phyloP scores from a whole-genome alignment of 2,113 vertebrate genomes.

The Catharus minimus region DNA sequence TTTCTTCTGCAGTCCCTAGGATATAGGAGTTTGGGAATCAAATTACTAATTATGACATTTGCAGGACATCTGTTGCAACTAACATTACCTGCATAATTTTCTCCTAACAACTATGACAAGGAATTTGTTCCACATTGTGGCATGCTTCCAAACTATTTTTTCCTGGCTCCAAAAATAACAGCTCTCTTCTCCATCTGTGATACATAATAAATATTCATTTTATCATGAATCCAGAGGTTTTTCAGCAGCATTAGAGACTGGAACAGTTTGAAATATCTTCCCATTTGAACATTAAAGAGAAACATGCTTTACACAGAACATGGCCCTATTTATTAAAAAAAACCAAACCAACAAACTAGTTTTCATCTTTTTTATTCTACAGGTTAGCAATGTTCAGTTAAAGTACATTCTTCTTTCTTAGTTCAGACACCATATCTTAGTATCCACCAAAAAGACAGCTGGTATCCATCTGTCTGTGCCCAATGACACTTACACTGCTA shows the following conservation, averaged over 20 bases:
- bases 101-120: neutral
- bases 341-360: neutral
- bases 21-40: neutral
- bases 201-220: neutral
- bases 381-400: neutral
- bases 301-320: neutral
- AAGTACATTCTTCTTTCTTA: neutral
- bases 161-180: neutral
- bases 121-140: neutral
- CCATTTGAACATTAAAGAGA: neutral
- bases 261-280: neutral
- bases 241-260: neutral
- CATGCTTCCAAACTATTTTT: neutral
- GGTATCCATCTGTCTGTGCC: slow-evolving; percentile 21
- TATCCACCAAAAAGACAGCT: slow-evolving; percentile 6
- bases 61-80: neutral
- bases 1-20: neutral
- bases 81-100: neutral
- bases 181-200: neutral
- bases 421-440: neutral
- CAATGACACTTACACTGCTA: neutral
- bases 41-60: neutral
- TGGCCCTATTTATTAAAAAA: neutral
- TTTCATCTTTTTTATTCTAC: neutral
- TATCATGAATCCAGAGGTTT: neutral